phyloP scores from a whole-genome alignment of 1,140 invertebrate species.

The Drosophila parvula region DNA sequence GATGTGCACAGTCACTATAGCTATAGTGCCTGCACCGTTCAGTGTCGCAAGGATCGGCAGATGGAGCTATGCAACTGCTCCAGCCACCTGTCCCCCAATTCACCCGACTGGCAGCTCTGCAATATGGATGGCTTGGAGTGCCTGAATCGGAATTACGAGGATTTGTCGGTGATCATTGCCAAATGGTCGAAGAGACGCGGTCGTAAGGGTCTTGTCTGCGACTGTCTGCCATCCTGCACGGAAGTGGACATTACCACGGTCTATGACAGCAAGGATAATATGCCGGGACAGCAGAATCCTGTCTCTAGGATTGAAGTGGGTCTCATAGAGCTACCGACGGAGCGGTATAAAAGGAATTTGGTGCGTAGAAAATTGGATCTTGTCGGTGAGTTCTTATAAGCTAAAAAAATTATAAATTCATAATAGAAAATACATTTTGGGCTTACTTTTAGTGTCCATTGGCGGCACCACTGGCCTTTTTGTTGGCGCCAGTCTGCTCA shows the following conservation, averaged over 20 bases:
- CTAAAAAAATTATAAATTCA: no score
- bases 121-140: conserved; percentile 87
- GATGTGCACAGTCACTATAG: conserved; percentile 87
- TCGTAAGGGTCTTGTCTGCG: conserved; percentile 85
- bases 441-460: conserved; percentile 85
- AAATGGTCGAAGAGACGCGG: conserved; percentile 76
- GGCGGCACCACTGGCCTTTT: conserved; percentile 87
- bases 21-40: conserved; percentile 88
- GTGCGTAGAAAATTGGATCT: conserved; percentile 87
- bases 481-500: conserved; percentile 87
- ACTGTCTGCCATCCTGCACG: conserved; percentile 87
- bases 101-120: conserved; percentile 84
- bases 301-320: conserved; percentile 85
- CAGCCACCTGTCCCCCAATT: conserved; percentile 88
- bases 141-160: conserved; percentile 86
- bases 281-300: conserved; percentile 64
- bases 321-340: conserved; percentile 86
- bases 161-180: conserved; percentile 86
- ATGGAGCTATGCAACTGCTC: conserved; percentile 87
- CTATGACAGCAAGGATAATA: conserved; percentile 85
- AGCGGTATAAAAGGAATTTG: conserved; percentile 87
- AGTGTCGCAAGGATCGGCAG: conserved; percentile 88
- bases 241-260: conserved; percentile 87
- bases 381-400: conserved; percentile 85
- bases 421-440: no score